These are phyloP conservation scores for Campoplex capitator DNA, from an alignment of 2,888 invertebrate species.

Conservation along the genomic window DNA sequence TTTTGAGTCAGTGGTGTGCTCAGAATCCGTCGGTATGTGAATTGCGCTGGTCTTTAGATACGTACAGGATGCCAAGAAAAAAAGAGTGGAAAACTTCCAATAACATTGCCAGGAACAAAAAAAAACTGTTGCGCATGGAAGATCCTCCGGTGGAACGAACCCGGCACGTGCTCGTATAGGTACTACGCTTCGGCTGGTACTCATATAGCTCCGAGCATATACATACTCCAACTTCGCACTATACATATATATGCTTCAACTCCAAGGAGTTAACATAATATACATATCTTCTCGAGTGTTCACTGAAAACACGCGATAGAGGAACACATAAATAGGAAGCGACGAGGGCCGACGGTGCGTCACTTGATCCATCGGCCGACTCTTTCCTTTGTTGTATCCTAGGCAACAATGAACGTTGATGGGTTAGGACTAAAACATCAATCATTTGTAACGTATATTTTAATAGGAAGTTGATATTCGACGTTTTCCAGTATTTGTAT, in stretches of 20 bases:
- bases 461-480: background rate
- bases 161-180: constrained; percentile 67
- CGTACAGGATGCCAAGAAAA: background rate
- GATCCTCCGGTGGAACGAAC: constrained; percentile 59
- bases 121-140: constrained; percentile 39
- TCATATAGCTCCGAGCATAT: constrained; percentile 27
- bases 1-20: constrained; percentile 41
- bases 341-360: background rate
- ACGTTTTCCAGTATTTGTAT: background rate
- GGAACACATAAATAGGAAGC: constrained; percentile 48
- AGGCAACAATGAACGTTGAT: background rate
- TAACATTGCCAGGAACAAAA: constrained; percentile 49
- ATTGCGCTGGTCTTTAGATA: constrained; percentile 53
- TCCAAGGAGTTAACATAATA: constrained; percentile 44
- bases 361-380: constrained; percentile 16
- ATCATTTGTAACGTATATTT: background rate
- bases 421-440: background rate
- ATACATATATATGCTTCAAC: constrained; percentile 16
- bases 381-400: constrained; percentile 17
- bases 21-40: constrained; percentile 33
- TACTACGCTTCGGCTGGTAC: constrained; percentile 64
- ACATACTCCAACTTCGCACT: constrained; percentile 34
- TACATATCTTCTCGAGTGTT: constrained; percentile 53
- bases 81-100: constrained; percentile 31
- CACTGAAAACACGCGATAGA: constrained; percentile 64